phyloP scores from a whole-genome alignment of 2,888 invertebrate genomes.

The Cryptus viduatorius region DNA sequence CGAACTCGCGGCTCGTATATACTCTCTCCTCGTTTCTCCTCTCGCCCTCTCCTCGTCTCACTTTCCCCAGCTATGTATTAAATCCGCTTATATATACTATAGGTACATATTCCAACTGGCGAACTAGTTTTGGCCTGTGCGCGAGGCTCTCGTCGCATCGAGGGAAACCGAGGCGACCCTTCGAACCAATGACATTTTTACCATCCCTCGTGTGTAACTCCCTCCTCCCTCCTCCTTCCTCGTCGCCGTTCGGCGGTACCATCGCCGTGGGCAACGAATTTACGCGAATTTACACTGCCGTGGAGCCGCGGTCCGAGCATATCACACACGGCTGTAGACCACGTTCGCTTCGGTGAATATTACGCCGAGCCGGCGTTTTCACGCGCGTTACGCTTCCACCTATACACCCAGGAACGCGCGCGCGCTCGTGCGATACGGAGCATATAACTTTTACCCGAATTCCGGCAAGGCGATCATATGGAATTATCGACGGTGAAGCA shows the following conservation, averaged over 20 bases:
- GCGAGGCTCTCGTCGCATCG: constrained; percentile 1
- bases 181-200: constrained; percentile 71
- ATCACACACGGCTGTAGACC: constrained; percentile 35
- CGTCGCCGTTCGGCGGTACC: neutral
- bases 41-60: neutral
- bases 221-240: neutral
- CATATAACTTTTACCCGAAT: constrained; percentile 9
- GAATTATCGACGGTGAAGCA: neutral
- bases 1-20: constrained; percentile 44
- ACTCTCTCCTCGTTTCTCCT: constrained; percentile 40
- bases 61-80: neutral
- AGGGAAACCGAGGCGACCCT: constrained; percentile 35
- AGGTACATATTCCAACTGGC: constrained; percentile 7
- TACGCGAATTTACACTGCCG: constrained; percentile 76
- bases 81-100: neutral
- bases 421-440: constrained; percentile 32
- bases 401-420: neutral
- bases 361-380: constrained; percentile 43
- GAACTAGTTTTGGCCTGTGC: constrained; percentile 5
- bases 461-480: constrained; percentile 2
- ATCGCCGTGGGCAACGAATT: constrained; percentile 72
- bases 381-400: constrained; percentile 35
- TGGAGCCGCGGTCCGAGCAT: constrained; percentile 49
- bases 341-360: constrained; percentile 51
- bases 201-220: constrained; percentile 56